Evolutionary conservation across 2,888 invertebrate species (phyloP).

Genomic region (Creontiades dilutus): DNA sequence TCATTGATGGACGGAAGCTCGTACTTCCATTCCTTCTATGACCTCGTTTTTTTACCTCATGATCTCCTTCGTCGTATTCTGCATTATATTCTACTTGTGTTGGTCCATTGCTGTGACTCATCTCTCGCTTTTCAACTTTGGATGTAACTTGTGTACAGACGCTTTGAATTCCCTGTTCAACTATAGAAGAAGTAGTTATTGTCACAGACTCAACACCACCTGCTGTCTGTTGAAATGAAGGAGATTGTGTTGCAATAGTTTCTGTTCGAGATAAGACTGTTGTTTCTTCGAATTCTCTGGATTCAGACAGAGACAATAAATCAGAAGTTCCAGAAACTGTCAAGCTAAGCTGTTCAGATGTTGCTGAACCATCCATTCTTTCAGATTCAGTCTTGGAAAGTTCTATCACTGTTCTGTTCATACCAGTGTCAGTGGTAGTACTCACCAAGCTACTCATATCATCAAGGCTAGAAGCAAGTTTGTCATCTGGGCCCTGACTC

Average conservation of each 20-base stretch:
- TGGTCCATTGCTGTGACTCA: slow-evolving; percentile 79
- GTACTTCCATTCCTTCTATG: slow-evolving; percentile 82
- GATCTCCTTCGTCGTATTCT: slow-evolving; percentile 79
- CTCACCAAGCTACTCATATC: slow-evolving; percentile 81
- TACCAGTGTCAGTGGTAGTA: slow-evolving; percentile 78
- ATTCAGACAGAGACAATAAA: slow-evolving; percentile 78
- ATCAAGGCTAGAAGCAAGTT: slow-evolving; percentile 80
- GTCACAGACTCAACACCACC: slow-evolving; percentile 80
- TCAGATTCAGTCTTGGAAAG: slow-evolving; percentile 79
- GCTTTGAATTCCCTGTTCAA: slow-evolving; percentile 80
- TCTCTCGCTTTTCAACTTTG: slow-evolving; percentile 77
- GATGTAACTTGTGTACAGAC: slow-evolving; percentile 82
- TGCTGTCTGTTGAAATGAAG: slow-evolving; percentile 76
- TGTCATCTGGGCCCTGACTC: slow-evolving; percentile 77
- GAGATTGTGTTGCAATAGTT: slow-evolving; percentile 78
- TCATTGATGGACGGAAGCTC: slow-evolving; percentile 77
- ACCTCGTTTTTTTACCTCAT: slow-evolving; percentile 78
- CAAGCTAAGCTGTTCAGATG: slow-evolving; percentile 78
- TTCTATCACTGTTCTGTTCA: slow-evolving; percentile 79
- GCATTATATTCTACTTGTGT: slow-evolving; percentile 80
- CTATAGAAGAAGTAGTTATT: slow-evolving; percentile 80
- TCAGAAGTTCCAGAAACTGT: slow-evolving; percentile 79
- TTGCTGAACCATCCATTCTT: slow-evolving; percentile 78
- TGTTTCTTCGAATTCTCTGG: slow-evolving; percentile 72
- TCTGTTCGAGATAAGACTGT: slow-evolving; percentile 64